A percentile compares a stretch with the other conserved stretches of the same genome.
These are phyloP conservation scores for Andricus grossulariae DNA, from an alignment of 1,140 invertebrate genomes.

Conservation along the genomic window DNA sequence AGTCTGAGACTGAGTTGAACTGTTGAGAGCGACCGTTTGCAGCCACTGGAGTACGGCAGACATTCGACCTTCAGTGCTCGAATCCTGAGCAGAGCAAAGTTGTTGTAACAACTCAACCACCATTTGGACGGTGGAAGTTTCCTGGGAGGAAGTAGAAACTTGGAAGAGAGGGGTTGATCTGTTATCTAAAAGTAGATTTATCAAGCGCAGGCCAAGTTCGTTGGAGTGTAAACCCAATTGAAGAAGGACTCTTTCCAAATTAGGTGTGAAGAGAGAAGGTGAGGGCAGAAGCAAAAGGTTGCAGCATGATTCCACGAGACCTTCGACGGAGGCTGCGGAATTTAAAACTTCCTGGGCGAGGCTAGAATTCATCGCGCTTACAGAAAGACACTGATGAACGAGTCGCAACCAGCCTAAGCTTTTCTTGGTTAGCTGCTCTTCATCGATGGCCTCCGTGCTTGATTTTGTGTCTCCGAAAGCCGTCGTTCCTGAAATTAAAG, in stretches of 20 bases:
- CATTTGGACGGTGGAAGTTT: conserved; percentile 79
- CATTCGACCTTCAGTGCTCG: conserved; percentile 74
- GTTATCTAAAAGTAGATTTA: conserved; percentile 79
- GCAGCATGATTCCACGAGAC: conserved; percentile 84
- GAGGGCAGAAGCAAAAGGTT: conserved; percentile 84
- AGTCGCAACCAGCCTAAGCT: conserved; percentile 83
- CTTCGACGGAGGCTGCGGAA: conserved; percentile 80
- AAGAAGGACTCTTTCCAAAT: conserved; percentile 80
- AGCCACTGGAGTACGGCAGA: conserved; percentile 81
- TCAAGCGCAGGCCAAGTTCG: conserved; percentile 78
- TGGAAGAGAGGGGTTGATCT: conserved; percentile 68
- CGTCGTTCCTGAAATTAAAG: conserved; percentile 74
- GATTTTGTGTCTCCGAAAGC: conserved; percentile 81
- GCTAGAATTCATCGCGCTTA: conserved; percentile 73
- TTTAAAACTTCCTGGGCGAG: conserved; percentile 75
- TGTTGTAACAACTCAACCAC: conserved; percentile 88
- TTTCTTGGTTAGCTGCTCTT: conserved; percentile 73
- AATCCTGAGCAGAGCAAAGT: conserved; percentile 80
- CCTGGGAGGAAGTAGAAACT: conserved; percentile 64
- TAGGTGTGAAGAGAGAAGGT: conserved; percentile 79
- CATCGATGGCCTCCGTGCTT: conserved; percentile 68
- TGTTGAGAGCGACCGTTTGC: conserved; percentile 74
- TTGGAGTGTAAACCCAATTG: conserved; percentile 79
- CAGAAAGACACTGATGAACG: conserved; percentile 81
- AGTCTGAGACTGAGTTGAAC: conserved; percentile 53